A percentile compares a stretch with the other conserved stretches of the same genome.
phyloP scores from a whole-genome alignment of 2,113 vertebrate genomes.

The Atlantisia rogersi region DNA sequence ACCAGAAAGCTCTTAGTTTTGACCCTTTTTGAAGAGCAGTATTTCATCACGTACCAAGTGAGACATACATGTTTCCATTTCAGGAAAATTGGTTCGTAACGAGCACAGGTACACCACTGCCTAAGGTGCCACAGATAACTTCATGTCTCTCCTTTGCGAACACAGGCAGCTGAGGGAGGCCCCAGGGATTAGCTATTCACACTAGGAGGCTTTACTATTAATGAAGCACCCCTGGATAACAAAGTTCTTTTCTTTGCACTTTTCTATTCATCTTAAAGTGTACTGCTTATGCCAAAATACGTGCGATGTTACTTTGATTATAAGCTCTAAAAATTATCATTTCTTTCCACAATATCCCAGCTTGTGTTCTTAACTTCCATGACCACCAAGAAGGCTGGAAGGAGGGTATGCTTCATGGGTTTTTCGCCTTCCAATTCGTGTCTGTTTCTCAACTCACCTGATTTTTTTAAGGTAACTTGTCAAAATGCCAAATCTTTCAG shows the following conservation, averaged over 20 bases:
- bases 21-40: background rate
- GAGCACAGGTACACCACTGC: background rate
- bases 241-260: background rate
- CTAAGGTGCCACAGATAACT: background rate
- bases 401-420: rapidly evolving
- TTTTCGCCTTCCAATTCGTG: background rate
- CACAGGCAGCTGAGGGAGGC: background rate
- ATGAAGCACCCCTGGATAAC: background rate
- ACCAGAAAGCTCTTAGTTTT: background rate
- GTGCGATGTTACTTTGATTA: background rate
- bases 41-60: background rate
- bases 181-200: background rate
- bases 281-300: background rate
- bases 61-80: background rate
- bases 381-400: background rate
- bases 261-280: background rate
- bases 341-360: background rate
- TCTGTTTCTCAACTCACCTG: background rate
- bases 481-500: background rate
- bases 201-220: background rate
- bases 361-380: background rate
- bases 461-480: background rate
- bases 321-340: background rate
- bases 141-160: background rate
- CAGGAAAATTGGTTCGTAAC: background rate